Evolutionary conservation across 2,113 vertebrate species (phyloP).

Genomic region (Puntigrus tetrazona): DNA sequence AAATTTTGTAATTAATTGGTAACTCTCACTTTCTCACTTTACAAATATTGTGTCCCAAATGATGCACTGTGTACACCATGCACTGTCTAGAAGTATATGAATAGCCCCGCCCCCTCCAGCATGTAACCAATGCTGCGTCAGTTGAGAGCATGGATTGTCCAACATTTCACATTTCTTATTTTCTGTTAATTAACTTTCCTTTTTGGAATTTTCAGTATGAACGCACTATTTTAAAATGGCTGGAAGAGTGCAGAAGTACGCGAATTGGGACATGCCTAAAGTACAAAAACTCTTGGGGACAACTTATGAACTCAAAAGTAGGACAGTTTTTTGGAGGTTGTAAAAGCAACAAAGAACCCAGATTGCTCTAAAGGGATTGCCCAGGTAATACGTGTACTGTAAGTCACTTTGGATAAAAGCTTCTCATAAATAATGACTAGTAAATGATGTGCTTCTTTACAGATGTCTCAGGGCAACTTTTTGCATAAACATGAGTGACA

Average conservation of each 20-base stretch:
- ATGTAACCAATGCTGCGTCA: too few relatives aligned
- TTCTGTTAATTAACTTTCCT: too few relatives aligned
- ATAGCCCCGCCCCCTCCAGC: too few relatives aligned
- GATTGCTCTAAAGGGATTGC: background rate
- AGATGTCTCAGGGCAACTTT: constrained; percentile 3
- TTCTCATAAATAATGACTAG: constrained; percentile 4
- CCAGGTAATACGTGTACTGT: background rate
- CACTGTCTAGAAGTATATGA: too few relatives aligned
- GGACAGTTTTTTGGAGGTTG: background rate
- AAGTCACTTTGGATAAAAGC: background rate
- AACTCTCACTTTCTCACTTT: too few relatives aligned
- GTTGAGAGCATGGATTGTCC: too few relatives aligned
- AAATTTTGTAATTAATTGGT: too few relatives aligned
- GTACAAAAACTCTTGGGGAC: background rate
- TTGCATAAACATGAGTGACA: background rate
- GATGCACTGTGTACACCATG: too few relatives aligned
- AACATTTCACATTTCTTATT: too few relatives aligned
- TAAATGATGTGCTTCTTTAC: constrained; percentile 3
- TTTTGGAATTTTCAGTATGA: background rate
- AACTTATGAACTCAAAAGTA: constrained; percentile 1
- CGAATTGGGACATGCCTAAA: background rate
- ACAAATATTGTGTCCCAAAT: too few relatives aligned
- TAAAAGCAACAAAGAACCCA: background rate
- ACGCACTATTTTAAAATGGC: background rate
- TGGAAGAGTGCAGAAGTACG: background rate